These are phyloP conservation scores for Gambusia affinis DNA, from an alignment of 2,113 vertebrate species.

Conservation along the genomic window DNA sequence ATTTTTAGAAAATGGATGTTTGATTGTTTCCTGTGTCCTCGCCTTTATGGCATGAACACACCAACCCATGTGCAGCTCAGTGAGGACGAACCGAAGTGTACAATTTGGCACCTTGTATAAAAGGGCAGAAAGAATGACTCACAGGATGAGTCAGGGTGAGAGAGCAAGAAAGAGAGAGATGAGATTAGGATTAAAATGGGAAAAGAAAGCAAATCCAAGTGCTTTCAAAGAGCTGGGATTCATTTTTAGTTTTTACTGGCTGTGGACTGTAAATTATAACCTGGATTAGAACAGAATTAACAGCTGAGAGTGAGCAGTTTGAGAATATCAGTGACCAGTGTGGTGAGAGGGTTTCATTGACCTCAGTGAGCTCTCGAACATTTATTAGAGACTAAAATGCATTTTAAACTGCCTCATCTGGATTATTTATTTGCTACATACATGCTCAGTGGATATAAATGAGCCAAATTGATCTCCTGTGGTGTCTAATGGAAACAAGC, in stretches of 20 bases:
- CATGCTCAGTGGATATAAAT: too few species aligned
- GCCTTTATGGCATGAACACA: constrained; percentile 7
- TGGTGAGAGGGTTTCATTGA: too few species aligned
- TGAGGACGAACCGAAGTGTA: neutral
- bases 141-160: constrained; percentile 6
- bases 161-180: neutral
- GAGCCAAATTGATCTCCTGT: too few species aligned
- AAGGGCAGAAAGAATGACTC: constrained; percentile 37
- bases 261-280: constrained; percentile 1
- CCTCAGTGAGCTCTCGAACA: too few species aligned
- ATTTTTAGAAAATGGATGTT: constrained; percentile 26
- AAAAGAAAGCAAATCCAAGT: constrained; percentile 19
- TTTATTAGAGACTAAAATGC: too few species aligned
- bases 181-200: constrained; percentile 20
- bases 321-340: too few species aligned
- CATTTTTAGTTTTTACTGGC: constrained; percentile 13
- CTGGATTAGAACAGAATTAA: constrained; percentile 13
- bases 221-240: constrained; percentile 14
- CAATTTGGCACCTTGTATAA: constrained; percentile 4
- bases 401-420: too few species aligned
- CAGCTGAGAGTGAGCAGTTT: neutral
- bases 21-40: constrained; percentile 24
- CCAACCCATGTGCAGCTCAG: constrained; percentile 7
- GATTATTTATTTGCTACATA: too few species aligned
- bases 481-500: too few species aligned